Conservation (phyloP, 2,113 vertebrate species). For the Oreochromis spilurus region DNA sequence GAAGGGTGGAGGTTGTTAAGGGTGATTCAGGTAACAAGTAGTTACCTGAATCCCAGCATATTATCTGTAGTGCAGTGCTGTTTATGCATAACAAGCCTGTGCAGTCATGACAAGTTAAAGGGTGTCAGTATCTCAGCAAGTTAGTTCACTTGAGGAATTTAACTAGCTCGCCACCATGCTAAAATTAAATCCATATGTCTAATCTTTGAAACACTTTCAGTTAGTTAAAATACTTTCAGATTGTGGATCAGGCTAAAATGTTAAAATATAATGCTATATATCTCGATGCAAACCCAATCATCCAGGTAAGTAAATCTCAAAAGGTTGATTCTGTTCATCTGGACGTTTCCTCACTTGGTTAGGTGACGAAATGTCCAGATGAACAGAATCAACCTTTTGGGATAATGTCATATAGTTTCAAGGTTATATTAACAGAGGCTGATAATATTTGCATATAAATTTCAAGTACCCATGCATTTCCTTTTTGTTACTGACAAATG, state of each 20-base stretch:
- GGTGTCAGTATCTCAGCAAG: background rate
- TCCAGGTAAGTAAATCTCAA: background rate
- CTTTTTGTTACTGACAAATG: background rate
- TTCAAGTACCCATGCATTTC: background rate
- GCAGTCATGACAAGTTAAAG: background rate
- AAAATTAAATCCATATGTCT: background rate
- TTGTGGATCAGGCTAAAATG: background rate
- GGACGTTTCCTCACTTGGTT: background rate
- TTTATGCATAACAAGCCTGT: background rate
- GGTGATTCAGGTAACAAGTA: background rate
- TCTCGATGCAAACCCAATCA: background rate
- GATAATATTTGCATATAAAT: background rate
- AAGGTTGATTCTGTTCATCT: background rate
- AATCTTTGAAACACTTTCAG: background rate
- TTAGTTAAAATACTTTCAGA: background rate
- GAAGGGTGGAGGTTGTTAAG: background rate
- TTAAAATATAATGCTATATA: background rate
- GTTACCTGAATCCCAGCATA: background rate
- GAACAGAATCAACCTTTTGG: background rate
- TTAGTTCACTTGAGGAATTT: background rate
- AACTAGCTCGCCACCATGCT: background rate
- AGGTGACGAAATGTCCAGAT: background rate
- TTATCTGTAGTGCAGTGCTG: background rate
- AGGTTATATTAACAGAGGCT: background rate
- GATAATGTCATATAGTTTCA: background rate